Conservation (phyloP, 2,113 vertebrate species). For the Neogobius melanostomus region DNA sequence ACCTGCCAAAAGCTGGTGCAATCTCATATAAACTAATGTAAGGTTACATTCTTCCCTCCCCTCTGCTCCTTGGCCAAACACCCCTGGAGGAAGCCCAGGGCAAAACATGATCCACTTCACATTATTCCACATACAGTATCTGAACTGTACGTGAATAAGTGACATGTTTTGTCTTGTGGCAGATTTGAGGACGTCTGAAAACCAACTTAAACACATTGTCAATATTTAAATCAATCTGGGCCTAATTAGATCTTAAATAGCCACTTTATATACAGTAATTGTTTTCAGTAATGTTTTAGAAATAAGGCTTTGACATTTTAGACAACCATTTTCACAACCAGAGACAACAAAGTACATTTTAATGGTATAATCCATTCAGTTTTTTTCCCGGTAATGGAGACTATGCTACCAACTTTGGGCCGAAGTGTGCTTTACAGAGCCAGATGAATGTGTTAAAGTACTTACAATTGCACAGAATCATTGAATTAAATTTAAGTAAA, state of each 20-base stretch:
- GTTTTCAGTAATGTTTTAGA: no score
- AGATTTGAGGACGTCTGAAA: not conserved
- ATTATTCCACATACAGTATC: conserved; percentile 2
- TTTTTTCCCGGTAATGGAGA: no score
- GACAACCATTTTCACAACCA: no score
- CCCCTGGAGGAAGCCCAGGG: conserved; percentile 20
- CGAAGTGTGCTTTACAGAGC: no score
- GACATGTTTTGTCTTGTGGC: not conserved
- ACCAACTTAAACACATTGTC: not conserved
- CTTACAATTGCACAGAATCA: no score
- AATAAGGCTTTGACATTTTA: no score
- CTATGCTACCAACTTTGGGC: no score
- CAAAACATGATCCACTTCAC: conserved; percentile 24
- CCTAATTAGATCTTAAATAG: no score
- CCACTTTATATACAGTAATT: not conserved
- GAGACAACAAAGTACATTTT: no score
- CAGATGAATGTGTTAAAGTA: no score
- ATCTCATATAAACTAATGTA: conserved; percentile 1
- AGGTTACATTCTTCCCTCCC: conserved; percentile 5
- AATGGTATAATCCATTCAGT: no score
- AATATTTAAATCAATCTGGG: not conserved
- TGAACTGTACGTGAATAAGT: conserved; percentile 3
- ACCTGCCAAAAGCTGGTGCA: not conserved
- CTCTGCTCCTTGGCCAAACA: conserved; percentile 13
- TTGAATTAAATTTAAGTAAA: no score